Evolutionary conservation across 2,113 vertebrate genomes (phyloP), one percentile per base, ranked within the genome.

Genomic region (Sapayoa aenigma): DNA sequence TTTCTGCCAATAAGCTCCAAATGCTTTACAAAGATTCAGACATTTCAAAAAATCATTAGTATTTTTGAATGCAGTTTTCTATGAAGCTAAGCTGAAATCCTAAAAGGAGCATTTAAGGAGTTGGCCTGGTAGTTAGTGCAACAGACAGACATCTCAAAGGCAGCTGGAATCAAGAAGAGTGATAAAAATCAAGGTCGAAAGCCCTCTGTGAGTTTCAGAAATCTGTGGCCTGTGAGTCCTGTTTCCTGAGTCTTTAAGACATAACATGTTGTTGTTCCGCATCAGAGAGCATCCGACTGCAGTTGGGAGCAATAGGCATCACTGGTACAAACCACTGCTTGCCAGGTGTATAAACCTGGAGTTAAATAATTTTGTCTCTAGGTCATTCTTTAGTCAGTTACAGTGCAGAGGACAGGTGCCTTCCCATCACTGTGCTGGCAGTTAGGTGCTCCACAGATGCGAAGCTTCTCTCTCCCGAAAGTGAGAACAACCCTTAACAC

Each of bases 1-100:
- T 89, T 82, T 62, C 73, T 66, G 71, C 23, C 85, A 85, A 95
- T 42, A 27, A 96, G 28, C 24, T 90, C 88, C 82, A 93, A 92
- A 93, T 74, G 55, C 16, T 66, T 60, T 71, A 44, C 42, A 72
- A 89, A 72, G 52, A 60, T 63, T 58, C 60, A 75, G 80, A 35
- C 7, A 53, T 79, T 90, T 94, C 3, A 85, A 82, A 90, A 96
- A 90, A n/a, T 59, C n/a, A 10, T 75, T 52, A 49, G n/a, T 84
- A 47, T 2, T 78, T 91, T 74, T 68, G 24, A 60, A 8, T 15
- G 8, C 23, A 6, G 82, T 87, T 85, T 91, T 59, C 44, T 60
- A 31, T 72, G 58, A 84, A 41, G 20, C 11, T 44, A 72, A 65
- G 31, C 13, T 68, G 84, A 87, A 91, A 78, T 63, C 41, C 67